Evolutionary conservation across 2,113 vertebrate genomes (phyloP).

Genomic region (Aplodontia rufa): DNA sequence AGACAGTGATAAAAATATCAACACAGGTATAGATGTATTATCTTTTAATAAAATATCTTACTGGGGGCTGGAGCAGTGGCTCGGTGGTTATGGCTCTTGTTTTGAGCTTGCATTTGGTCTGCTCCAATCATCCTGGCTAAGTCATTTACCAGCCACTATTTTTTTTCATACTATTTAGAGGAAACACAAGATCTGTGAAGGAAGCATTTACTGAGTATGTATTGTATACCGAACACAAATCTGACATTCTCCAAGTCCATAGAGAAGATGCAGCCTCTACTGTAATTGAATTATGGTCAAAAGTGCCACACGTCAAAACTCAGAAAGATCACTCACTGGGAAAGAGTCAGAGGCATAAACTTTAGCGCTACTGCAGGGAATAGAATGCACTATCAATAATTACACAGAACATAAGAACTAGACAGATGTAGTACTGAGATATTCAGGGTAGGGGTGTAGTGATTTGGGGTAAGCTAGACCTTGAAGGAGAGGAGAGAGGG

Average conservation of each 20-base stretch:
- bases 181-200: background rate
- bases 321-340: background rate
- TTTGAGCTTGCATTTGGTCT: background rate
- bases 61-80: too few species aligned
- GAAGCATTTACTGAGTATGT: background rate
- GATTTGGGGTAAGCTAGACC: background rate
- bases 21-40: background rate
- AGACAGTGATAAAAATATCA: background rate
- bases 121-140: background rate
- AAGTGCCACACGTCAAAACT: background rate
- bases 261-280: background rate
- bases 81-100: too few species aligned
- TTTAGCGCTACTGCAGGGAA: background rate
- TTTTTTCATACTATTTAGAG: background rate
- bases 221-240: background rate
- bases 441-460: background rate
- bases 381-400: background rate
- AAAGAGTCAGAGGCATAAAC: background rate
- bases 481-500: background rate
- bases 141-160: background rate
- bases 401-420: background rate
- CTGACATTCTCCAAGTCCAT: background rate
- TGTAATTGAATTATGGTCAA: background rate
- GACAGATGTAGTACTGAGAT: too few species aligned
- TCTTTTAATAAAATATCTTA: constrained; percentile 1